phyloP scores from a whole-genome alignment of 2,113 vertebrate genomes.

The Microcebus lehilahytsara region DNA sequence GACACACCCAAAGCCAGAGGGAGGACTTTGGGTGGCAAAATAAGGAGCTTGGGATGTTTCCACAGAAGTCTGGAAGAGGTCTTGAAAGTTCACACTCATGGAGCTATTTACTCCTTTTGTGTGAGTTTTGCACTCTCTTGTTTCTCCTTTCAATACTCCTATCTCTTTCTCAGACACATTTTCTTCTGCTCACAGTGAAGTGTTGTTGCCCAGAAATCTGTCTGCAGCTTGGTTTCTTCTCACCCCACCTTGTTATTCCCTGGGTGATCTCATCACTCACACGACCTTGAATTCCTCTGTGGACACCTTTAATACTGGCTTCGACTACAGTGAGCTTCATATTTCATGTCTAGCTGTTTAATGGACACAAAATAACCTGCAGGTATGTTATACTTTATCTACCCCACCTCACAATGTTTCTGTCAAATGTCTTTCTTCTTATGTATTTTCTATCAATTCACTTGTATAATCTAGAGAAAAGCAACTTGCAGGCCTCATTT shows the following conservation, averaged over 20 bases:
- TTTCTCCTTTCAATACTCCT: background rate
- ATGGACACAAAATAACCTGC: background rate
- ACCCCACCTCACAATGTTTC: background rate
- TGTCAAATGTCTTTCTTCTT: background rate
- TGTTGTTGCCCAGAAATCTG: background rate
- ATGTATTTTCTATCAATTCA: background rate
- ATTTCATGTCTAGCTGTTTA: background rate
- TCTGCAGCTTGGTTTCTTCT: background rate
- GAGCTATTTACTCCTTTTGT: background rate
- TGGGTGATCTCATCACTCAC: background rate
- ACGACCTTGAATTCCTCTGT: fast-evolving
- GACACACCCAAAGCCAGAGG: fast-evolving
- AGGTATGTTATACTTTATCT: background rate
- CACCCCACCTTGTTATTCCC: background rate
- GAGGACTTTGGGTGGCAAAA: background rate
- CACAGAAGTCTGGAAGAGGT: background rate
- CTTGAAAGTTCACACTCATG: background rate
- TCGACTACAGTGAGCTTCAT: background rate
- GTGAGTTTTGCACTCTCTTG: background rate
- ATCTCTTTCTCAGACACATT: background rate
- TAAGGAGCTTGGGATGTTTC: background rate
- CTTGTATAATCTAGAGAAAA: background rate
- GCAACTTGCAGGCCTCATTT: background rate
- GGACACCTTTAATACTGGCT: background rate
- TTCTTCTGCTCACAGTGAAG: background rate